phyloP scores from a whole-genome alignment of 2,797 vertebrate genomes.

The Sebastes minor region DNA sequence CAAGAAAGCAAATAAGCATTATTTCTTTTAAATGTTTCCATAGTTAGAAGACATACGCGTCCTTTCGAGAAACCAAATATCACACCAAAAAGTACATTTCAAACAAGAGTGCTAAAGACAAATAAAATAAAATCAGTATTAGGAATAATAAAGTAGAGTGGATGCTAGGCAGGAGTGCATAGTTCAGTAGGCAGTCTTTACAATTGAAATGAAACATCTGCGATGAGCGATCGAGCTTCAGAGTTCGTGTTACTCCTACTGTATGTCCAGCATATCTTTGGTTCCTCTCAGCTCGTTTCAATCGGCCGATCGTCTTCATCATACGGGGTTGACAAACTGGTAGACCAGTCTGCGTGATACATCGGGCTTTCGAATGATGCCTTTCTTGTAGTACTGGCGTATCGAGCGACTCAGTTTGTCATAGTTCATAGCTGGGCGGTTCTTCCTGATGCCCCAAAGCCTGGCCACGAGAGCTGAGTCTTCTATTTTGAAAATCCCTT shows the following conservation, averaged over 20 bases:
- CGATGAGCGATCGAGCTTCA: background rate
- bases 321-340: conserved; percentile 94
- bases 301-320: conserved; percentile 49
- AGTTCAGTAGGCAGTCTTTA: conserved; percentile 67
- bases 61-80: conserved; percentile 4
- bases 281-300: background rate
- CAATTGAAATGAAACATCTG: conserved; percentile 37
- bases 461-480: conserved; percentile 93
- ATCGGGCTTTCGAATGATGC: conserved; percentile 95
- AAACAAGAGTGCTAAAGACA: background rate
- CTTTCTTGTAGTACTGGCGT: conserved; percentile 98
- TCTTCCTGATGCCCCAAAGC: conserved; percentile 96
- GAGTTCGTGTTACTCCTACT: conserved; percentile 19
- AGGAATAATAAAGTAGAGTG: conserved; percentile 1
- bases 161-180: conserved; percentile 68
- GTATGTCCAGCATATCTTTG: conserved; percentile 65
- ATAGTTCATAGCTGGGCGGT: conserved; percentile 97
- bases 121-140: conserved; percentile 3
- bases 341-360: conserved; percentile 96
- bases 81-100: background rate
- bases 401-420: conserved; percentile 98
- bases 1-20: background rate
- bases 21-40: background rate
- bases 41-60: background rate
- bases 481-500: conserved; percentile 97